Conservation (phyloP, 2,113 vertebrate genomes). For the Piprites chloris region DNA sequence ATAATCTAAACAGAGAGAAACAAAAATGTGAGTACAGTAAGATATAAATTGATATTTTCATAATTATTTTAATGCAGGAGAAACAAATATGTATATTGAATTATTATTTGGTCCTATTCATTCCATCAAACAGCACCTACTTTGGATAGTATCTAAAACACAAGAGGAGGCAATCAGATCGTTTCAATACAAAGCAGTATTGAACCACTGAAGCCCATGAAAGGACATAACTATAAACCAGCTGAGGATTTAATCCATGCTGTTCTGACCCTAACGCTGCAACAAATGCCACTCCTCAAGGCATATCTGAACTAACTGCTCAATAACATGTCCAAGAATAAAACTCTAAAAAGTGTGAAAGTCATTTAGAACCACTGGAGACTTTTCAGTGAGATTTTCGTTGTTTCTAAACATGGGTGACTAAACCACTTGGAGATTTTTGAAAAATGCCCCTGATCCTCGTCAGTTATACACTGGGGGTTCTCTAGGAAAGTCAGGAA, state of each 20-base stretch:
- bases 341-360: not conserved
- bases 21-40: not conserved
- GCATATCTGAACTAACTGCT: not conserved
- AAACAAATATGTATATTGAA: not conserved
- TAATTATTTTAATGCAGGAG: not conserved
- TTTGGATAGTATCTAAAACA: not conserved
- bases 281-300: not conserved
- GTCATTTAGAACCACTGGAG: not conserved
- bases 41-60: not conserved
- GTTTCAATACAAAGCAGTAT: not conserved
- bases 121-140: not conserved
- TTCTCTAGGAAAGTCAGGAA: not conserved
- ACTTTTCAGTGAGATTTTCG: not conserved
- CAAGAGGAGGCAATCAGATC: not conserved
- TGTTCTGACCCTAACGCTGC: not conserved
- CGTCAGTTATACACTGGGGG: rapidly evolving
- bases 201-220: not conserved
- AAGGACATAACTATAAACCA: not conserved
- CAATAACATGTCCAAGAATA: not conserved
- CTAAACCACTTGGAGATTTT: not conserved
- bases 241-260: not conserved
- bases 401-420: not conserved
- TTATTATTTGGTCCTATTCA: not conserved
- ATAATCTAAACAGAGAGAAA: not conserved
- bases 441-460: not conserved